Conservation (phyloP, 2,888 invertebrate genomes). For the Rhagonycha lutea region DNA sequence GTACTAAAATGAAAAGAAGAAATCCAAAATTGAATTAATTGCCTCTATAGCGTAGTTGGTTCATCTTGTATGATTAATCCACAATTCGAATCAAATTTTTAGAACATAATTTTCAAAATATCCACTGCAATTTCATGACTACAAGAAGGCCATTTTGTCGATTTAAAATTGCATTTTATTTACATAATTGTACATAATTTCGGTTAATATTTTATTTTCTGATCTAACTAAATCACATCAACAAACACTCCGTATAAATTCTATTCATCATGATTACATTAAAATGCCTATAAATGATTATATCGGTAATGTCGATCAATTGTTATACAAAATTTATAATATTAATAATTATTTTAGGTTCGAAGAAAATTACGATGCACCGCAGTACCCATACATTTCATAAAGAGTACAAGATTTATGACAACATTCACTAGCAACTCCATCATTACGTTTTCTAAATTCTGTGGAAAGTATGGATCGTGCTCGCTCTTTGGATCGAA, state of each 20-base stretch:
- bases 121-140: no score
- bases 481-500: slow-evolving; percentile 11
- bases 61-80: no score
- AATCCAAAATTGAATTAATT: no score
- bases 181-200: neutral
- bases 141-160: neutral
- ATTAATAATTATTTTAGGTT: neutral
- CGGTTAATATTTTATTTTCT: neutral
- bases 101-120: no score
- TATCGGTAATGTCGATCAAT: neutral
- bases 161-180: neutral
- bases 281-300: neutral
- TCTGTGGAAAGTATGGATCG: slow-evolving; percentile 13
- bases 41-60: no score
- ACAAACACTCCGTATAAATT: neutral
- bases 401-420: slow-evolving; percentile 20
- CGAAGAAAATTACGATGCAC: neutral
- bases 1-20: no score
- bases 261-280: neutral
- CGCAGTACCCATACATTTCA: slow-evolving; percentile 24
- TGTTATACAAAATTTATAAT: neutral
- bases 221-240: neutral
- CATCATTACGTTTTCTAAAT: slow-evolving; percentile 12
- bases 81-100: no score
- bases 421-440: slow-evolving; percentile 20